Conservation (phyloP, 2,797 vertebrate species). For the Typhlichthys eigenmanni region DNA sequence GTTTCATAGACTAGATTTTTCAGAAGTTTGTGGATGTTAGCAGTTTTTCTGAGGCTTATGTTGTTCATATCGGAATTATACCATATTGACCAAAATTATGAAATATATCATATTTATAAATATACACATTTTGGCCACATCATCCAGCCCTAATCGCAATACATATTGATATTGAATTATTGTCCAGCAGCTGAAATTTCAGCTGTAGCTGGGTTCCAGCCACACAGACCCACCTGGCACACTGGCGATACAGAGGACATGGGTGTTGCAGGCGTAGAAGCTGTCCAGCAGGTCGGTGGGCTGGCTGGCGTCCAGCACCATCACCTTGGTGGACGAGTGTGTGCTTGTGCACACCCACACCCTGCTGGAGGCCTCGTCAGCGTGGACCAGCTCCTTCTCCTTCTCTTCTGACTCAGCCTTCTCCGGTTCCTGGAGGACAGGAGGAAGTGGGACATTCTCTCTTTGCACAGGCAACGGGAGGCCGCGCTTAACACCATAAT, state of each 20-base stretch:
- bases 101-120: too few relatives aligned
- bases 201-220: too few relatives aligned
- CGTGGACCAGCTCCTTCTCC: slow-evolving; percentile 72
- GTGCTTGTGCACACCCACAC: slow-evolving; percentile 98
- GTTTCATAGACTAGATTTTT: too few relatives aligned
- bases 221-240: slow-evolving; percentile 82
- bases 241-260: slow-evolving; percentile 93
- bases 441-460: neutral
- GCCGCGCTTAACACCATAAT: neutral
- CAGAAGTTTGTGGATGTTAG: too few relatives aligned
- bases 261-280: slow-evolving; percentile 97
- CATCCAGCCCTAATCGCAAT: too few relatives aligned
- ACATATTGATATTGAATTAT: too few relatives aligned
- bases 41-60: too few relatives aligned
- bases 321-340: slow-evolving; percentile 92
- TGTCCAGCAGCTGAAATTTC: too few relatives aligned
- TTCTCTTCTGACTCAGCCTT: slow-evolving; percentile 70
- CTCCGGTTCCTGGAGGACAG: slow-evolving; percentile 51
- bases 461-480: neutral
- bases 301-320: slow-evolving; percentile 92
- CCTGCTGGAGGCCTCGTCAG: slow-evolving; percentile 80
- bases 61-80: too few relatives aligned
- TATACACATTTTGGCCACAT: too few relatives aligned
- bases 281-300: slow-evolving; percentile 93
- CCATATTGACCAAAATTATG: too few relatives aligned